Conservation (phyloP, 2,888 invertebrate genomes). For the Microctonus hyperodae region DNA sequence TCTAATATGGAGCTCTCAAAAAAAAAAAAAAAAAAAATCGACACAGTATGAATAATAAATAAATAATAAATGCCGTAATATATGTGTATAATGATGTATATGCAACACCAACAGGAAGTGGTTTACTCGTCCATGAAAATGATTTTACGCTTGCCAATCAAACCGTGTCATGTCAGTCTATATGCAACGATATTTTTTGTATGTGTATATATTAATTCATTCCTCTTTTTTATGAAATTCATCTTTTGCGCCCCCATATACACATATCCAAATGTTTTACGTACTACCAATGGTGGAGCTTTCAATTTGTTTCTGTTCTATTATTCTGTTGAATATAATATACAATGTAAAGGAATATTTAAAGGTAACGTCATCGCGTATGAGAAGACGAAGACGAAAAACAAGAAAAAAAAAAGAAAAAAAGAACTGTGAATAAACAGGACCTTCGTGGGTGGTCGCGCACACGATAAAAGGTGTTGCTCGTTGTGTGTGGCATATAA, state of each 20-base stretch:
- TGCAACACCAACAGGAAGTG: conserved; percentile 3
- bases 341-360: background rate
- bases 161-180: conserved; percentile 3
- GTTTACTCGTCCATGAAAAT: conserved; percentile 19
- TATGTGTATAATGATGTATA: background rate
- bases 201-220: background rate
- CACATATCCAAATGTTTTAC: too few relatives aligned
- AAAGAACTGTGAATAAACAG: background rate
- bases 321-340: background rate
- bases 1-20: too few relatives aligned
- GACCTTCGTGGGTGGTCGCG: conserved; percentile 24
- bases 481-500: conserved; percentile 61
- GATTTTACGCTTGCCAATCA: conserved; percentile 20
- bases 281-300: too few relatives aligned
- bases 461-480: conserved; percentile 57
- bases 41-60: background rate
- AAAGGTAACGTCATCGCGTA: background rate
- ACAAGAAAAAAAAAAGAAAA: background rate
- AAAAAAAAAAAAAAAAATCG: too few relatives aligned
- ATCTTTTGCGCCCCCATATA: background rate
- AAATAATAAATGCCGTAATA: background rate
- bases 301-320: background rate
- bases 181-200: conserved; percentile 4
- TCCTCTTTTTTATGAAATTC: background rate
- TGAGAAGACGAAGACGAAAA: background rate